phyloP scores from a whole-genome alignment of 1,140 invertebrate species.

The Cotesia glomerata region DNA sequence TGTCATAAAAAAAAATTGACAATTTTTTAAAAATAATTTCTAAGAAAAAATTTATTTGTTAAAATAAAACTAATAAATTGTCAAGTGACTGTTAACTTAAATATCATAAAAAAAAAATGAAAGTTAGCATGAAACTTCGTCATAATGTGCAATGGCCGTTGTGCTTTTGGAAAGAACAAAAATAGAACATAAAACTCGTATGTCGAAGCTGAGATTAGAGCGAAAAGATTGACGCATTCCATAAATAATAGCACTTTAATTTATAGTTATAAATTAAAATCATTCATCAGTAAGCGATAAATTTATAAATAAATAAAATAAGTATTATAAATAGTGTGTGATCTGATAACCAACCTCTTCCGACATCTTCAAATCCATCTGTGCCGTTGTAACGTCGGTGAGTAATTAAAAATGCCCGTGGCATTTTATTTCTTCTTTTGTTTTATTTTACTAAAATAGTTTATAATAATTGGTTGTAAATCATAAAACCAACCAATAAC shows the following conservation, averaged over 20 bases:
- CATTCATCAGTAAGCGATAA: constrained; percentile 10
- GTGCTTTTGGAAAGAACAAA: constrained; percentile 52
- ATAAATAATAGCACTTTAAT: constrained; percentile 22
- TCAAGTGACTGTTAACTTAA: too few species aligned
- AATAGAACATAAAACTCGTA: constrained; percentile 47
- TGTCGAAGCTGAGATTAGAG: constrained; percentile 33
- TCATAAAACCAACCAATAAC: not conserved
- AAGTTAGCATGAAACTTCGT: not conserved
- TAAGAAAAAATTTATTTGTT: too few species aligned
- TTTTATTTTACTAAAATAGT: too few species aligned
- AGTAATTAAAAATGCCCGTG: constrained; percentile 67
- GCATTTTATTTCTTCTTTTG: constrained; percentile 53
- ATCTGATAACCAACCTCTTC: constrained; percentile 49
- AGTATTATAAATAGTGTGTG: not conserved
- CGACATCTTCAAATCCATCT: constrained; percentile 52
- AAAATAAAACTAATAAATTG: too few species aligned
- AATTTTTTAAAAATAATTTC: too few species aligned
- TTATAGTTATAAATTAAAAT: constrained; percentile 31
- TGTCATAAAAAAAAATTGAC: too few species aligned
- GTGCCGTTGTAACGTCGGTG: constrained; percentile 64
- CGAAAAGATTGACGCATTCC: constrained; percentile 47
- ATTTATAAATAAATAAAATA: constrained; percentile 13
- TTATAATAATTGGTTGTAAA: too few species aligned
- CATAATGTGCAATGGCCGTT: constrained; percentile 12
- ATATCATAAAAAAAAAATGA: not conserved